A percentile compares a stretch with the other conserved stretches of the same genome.
These are phyloP conservation scores for Microctenopoma steveboyesi DNA, from an alignment of 2,797 vertebrate species.

Conservation along the genomic window DNA sequence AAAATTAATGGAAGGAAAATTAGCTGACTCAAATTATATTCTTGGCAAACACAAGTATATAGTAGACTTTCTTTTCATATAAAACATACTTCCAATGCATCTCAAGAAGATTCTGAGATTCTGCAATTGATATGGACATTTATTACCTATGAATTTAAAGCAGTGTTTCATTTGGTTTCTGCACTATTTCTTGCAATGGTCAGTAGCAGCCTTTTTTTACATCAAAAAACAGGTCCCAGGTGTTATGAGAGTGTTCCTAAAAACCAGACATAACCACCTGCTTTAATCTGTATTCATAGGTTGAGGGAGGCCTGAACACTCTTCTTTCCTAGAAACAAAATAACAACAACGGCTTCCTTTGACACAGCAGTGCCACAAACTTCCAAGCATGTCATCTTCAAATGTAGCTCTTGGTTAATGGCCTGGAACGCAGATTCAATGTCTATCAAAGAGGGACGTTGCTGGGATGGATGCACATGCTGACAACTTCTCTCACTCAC, in stretches of 20 bases:
- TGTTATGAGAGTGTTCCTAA: constrained; percentile 12
- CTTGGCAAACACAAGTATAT: too few relatives aligned
- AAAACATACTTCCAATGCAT: background rate
- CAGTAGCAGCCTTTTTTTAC: background rate
- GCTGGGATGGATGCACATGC: constrained; percentile 70
- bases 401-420: constrained; percentile 63
- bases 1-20: too few relatives aligned
- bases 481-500: constrained; percentile 51
- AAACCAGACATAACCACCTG: background rate
- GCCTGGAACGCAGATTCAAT: constrained; percentile 68
- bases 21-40: background rate
- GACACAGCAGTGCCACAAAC: constrained; percentile 23
- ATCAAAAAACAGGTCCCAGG: constrained; percentile 1
- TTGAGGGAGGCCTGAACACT: constrained; percentile 25
- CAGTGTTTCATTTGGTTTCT: background rate
- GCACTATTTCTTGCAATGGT: background rate
- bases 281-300: constrained; percentile 54
- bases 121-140: too few relatives aligned
- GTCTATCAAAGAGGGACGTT: constrained; percentile 68
- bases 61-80: too few relatives aligned
- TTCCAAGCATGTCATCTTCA: constrained; percentile 51
- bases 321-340: constrained; percentile 39
- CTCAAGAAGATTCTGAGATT: background rate
- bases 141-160: background rate
- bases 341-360: constrained; percentile 46